Percentiles rank a stretch among this genome's conserved stretches.
Conservation (phyloP, 2,888 invertebrate species). For the Tipula vernalis region DNA sequence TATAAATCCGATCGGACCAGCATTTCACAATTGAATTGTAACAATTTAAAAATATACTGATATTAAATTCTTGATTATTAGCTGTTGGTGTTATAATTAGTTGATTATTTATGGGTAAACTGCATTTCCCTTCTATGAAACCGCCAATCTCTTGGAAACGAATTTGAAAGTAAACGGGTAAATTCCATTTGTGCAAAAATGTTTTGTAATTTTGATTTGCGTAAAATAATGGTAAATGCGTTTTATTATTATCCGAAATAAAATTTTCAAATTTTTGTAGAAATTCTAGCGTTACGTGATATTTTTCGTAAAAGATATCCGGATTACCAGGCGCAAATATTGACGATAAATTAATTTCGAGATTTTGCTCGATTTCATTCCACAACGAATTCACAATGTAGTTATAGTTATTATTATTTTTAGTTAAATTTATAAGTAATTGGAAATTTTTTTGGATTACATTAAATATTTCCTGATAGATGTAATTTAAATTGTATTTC, state of each 20-base stretch:
- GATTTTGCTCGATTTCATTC: conserved; percentile 69
- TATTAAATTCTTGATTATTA: conserved; percentile 18
- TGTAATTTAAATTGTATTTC: conserved; percentile 50
- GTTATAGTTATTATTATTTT: conserved; percentile 44
- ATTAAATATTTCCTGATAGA: conserved; percentile 57
- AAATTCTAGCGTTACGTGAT: conserved; percentile 65
- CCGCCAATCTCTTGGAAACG: conserved; percentile 89
- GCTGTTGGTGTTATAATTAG: conserved; percentile 12
- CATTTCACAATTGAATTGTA: conserved; percentile 45
- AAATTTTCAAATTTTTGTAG: conserved; percentile 54
- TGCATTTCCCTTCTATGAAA: conserved; percentile 28
- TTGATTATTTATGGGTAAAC: conserved; percentile 24
- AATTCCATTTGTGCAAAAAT: conserved; percentile 80
- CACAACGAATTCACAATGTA: conserved; percentile 78
- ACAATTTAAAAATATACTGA: conserved; percentile 35
- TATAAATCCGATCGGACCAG: conserved; percentile 69
- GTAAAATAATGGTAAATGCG: conserved; percentile 42
- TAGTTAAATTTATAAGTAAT: conserved; percentile 39
- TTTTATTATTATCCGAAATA: conserved; percentile 45
- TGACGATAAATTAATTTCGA: conserved; percentile 66
- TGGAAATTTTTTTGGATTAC: conserved; percentile 59
- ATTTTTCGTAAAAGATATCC: conserved; percentile 72
- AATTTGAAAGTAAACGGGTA: conserved; percentile 88
- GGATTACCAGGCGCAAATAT: conserved; percentile 91
- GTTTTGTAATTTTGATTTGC: conserved; percentile 58